Conservation (phyloP, 1,140 invertebrate species). For the Nasonia vitripennis region DNA sequence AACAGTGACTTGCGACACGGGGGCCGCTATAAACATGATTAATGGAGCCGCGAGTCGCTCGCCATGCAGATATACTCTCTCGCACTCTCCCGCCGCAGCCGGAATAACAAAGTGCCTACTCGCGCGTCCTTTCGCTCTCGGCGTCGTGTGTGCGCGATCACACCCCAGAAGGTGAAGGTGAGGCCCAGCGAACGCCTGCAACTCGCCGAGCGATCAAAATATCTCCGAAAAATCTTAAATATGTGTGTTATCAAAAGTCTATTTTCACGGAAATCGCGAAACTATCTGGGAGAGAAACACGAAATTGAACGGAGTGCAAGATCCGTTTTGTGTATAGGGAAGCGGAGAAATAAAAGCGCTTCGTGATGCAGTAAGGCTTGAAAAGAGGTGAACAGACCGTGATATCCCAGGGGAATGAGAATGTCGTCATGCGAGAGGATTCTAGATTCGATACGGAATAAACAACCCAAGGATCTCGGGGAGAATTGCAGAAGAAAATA, state of each 20-base stretch:
- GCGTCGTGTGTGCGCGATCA: too few species aligned
- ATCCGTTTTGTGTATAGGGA: slow-evolving; percentile 50
- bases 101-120: slow-evolving; percentile 68
- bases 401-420: slow-evolving; percentile 46
- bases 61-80: slow-evolving; percentile 64
- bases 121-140: slow-evolving; percentile 61
- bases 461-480: slow-evolving; percentile 20
- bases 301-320: slow-evolving; percentile 29
- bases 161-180: neutral
- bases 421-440: slow-evolving; percentile 46
- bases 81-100: slow-evolving; percentile 54
- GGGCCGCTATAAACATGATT: slow-evolving; percentile 71
- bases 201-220: too few species aligned
- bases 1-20: slow-evolving; percentile 71
- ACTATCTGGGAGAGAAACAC: neutral
- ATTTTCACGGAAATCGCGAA: slow-evolving; percentile 13
- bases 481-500: slow-evolving; percentile 35
- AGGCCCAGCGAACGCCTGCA: neutral
- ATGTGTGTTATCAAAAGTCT: slow-evolving; percentile 1
- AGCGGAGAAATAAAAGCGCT: slow-evolving; percentile 41
- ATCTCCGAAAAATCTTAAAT: too few species aligned
- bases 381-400: slow-evolving; percentile 45
- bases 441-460: slow-evolving; percentile 49
- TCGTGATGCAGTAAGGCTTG: slow-evolving; percentile 44
- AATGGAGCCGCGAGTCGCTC: slow-evolving; percentile 69